These are phyloP conservation scores for Papilio dardanus DNA, from an alignment of 1,140 invertebrate species.

Conservation along the genomic window DNA sequence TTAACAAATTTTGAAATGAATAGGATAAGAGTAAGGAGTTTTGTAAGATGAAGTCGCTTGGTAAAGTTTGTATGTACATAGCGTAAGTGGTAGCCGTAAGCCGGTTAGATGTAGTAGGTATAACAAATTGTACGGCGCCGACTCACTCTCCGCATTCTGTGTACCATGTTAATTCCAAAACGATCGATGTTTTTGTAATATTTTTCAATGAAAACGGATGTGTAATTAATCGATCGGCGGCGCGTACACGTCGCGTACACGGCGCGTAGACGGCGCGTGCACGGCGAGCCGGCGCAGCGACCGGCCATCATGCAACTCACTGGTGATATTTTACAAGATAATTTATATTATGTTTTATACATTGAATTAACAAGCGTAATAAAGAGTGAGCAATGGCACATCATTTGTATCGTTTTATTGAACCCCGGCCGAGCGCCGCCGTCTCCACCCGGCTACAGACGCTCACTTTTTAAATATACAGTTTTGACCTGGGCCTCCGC, in stretches of 20 bases:
- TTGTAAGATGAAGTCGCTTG: slow-evolving; percentile 75
- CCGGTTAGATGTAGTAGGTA: slow-evolving; percentile 81
- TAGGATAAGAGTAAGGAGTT: slow-evolving; percentile 79
- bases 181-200: no score
- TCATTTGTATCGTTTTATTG: slow-evolving; percentile 74
- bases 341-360: slow-evolving; percentile 82
- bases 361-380: slow-evolving; percentile 81
- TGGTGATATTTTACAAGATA: slow-evolving; percentile 79
- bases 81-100: slow-evolving; percentile 74
- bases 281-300: no score
- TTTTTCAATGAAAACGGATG: no score
- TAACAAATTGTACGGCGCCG: slow-evolving; percentile 77
- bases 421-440: neutral
- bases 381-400: slow-evolving; percentile 82
- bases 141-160: no score
- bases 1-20: slow-evolving; percentile 82
- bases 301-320: slow-evolving; percentile 59
- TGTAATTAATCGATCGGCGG: no score
- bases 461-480: no score
- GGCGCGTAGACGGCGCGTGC: no score
- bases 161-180: no score
- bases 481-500: no score
- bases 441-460: no score
- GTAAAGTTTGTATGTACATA: slow-evolving; percentile 80
- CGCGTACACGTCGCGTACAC: no score